A percentile compares a stretch with the other conserved stretches of the same genome.
These are phyloP conservation scores for Meles meles DNA, from an alignment of 2,113 vertebrate species.

Conservation along the genomic window DNA sequence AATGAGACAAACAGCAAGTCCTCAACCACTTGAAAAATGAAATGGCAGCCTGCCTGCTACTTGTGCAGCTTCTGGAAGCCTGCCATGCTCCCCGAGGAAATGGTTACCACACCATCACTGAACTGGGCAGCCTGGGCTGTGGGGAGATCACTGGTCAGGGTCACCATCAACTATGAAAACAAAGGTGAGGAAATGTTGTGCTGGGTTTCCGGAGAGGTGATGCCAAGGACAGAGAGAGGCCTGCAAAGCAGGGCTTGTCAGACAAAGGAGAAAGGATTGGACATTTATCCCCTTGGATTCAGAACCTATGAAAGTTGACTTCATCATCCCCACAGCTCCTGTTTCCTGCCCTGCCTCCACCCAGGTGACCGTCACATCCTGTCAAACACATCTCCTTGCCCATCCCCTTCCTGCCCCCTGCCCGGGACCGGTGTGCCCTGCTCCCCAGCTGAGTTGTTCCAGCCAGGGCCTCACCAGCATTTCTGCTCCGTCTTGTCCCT, in stretches of 20 bases:
- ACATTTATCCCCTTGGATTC: background rate
- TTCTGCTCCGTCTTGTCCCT: background rate
- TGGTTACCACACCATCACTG: background rate
- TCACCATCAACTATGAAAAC: constrained; percentile 9
- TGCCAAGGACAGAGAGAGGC: background rate
- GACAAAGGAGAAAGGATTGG: background rate
- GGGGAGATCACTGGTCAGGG: background rate
- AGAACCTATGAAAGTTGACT: background rate
- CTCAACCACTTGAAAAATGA: background rate
- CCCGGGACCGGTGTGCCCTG: background rate
- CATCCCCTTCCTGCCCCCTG: too few relatives aligned
- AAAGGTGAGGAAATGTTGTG: background rate
- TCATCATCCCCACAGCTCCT: background rate
- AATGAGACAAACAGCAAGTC: background rate
- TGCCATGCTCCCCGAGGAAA: background rate
- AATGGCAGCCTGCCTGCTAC: background rate
- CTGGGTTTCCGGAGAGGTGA: background rate
- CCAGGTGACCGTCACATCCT: too few relatives aligned
- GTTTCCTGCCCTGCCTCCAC: background rate
- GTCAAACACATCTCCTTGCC: rapidly evolving
- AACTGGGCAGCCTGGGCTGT: background rate
- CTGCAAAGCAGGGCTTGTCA: background rate
- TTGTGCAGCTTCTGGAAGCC: constrained; percentile 1
- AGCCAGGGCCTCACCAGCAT: background rate
- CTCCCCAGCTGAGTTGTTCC: background rate